Percentiles rank a stretch among this genome's conserved stretches.
These are phyloP conservation scores for Autographa pulchrina DNA, from an alignment of 2,888 invertebrate species.

Conservation along the genomic window DNA sequence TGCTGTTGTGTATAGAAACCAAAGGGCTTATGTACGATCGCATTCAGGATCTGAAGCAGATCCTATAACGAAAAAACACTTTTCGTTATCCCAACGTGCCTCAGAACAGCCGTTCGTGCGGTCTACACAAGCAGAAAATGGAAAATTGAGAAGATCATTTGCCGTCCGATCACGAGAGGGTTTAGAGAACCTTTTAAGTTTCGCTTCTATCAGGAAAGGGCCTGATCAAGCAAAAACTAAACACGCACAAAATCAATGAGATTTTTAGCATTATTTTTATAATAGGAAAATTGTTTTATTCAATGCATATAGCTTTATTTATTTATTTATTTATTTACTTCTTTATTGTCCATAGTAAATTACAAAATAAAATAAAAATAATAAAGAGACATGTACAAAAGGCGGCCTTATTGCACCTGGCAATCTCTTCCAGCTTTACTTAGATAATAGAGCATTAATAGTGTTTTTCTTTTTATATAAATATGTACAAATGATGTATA, in stretches of 20 bases:
- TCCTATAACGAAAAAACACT: slow-evolving; percentile 55
- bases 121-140: slow-evolving; percentile 74
- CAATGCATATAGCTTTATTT: slow-evolving; percentile 42
- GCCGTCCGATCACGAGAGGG: slow-evolving; percentile 85
- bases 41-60: slow-evolving; percentile 72
- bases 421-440: no score
- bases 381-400: no score
- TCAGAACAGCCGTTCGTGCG: slow-evolving; percentile 80
- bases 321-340: no score
- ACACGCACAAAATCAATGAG: slow-evolving; percentile 67
- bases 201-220: slow-evolving; percentile 75
- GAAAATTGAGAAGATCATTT: slow-evolving; percentile 83
- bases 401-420: no score
- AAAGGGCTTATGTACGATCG: slow-evolving; percentile 67
- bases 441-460: slow-evolving; percentile 33
- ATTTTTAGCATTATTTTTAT: slow-evolving; percentile 28
- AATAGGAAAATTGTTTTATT: slow-evolving; percentile 34
- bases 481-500: slow-evolving; percentile 26
- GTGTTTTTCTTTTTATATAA: slow-evolving; percentile 15
- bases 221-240: slow-evolving; percentile 75
- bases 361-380: no score
- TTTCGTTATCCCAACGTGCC: slow-evolving; percentile 66
- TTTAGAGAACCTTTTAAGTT: slow-evolving; percentile 81
- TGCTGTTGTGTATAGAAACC: slow-evolving; percentile 76
- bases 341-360: no score